These are phyloP conservation scores for Cyprinella venusta DNA, from an alignment of 2,797 vertebrate species.

Conservation along the genomic window DNA sequence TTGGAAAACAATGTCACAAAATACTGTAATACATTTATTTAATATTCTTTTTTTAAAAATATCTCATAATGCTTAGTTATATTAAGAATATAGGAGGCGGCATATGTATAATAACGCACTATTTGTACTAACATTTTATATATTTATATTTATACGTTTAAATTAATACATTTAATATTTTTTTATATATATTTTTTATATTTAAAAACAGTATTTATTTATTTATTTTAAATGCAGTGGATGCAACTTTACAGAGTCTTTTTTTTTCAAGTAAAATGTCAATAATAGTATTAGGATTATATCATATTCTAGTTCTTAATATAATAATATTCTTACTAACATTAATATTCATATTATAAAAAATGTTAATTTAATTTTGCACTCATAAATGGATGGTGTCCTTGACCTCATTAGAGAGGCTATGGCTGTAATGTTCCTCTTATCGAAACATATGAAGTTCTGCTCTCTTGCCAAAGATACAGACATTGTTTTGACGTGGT, in stretches of 20 bases:
- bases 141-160: not conserved
- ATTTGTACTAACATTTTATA: not conserved
- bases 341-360: not conserved
- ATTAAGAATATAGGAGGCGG: not conserved
- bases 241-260: not conserved
- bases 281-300: not conserved
- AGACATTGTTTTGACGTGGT: conserved; percentile 17
- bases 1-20: no score
- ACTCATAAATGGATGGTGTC: not conserved
- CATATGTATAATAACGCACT: not conserved
- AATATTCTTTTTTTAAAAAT: not conserved
- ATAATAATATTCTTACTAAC: not conserved
- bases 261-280: not conserved
- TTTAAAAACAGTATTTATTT: no score
- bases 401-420: not conserved
- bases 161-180: no score
- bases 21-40: not conserved
- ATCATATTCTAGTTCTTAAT: not conserved
- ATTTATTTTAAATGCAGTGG: no score
- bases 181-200: no score
- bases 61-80: not conserved
- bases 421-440: not conserved
- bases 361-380: not conserved
- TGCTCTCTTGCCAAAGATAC: not conserved
- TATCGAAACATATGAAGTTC: not conserved